Conservation (phyloP, 1,140 invertebrate species). For the Stegodyphus dumicola region DNA sequence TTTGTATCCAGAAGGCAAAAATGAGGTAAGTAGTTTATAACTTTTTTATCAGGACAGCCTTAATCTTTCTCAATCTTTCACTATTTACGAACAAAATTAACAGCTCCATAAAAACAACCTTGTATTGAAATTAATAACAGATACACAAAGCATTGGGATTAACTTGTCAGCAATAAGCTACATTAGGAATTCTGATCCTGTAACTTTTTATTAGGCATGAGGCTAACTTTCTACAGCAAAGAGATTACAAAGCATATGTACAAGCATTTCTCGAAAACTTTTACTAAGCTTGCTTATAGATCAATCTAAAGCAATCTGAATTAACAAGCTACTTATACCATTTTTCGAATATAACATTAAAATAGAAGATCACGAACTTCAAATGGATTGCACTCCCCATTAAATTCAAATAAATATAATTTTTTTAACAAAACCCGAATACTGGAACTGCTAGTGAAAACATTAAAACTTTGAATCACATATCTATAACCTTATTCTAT, state of each 20-base stretch:
- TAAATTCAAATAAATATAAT: background rate
- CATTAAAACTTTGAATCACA: no score
- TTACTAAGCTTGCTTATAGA: background rate
- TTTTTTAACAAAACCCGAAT: background rate
- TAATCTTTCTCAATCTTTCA: background rate
- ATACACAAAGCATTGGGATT: no score
- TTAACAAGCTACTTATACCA: no score
- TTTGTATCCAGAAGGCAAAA: conserved; percentile 43
- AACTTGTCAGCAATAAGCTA: no score
- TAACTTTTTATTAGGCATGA: no score
- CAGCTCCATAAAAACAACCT: no score
- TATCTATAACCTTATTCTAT: no score
- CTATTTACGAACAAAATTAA: background rate
- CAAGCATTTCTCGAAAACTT: background rate
- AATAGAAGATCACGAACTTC: conserved; percentile 1
- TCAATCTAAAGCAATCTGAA: no score
- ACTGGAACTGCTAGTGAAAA: background rate
- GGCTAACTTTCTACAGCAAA: background rate
- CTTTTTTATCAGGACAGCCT: background rate
- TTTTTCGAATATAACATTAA: conserved; percentile 9
- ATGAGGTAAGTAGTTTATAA: conserved; percentile 50
- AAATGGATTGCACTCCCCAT: conserved; percentile 48
- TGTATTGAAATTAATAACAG: no score
- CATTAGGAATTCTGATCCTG: no score
- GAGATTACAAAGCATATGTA: background rate